Conservation (phyloP, 2,888 invertebrate species). For the Eupithecia abbreviata region DNA sequence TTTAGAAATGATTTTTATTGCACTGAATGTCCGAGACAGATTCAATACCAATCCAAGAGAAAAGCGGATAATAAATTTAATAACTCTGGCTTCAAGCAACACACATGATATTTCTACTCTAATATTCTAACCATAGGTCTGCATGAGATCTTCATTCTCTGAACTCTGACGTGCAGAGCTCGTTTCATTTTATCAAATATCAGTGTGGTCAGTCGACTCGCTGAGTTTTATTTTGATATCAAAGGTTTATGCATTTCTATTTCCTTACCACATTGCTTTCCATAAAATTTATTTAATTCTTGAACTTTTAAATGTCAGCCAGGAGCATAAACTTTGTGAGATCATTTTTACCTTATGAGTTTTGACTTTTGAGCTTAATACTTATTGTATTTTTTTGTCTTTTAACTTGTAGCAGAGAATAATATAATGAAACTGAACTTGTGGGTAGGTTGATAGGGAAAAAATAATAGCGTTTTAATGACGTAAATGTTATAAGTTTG, state of each 20-base stretch:
- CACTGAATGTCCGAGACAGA: too few relatives aligned
- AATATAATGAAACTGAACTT: too few relatives aligned
- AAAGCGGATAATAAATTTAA: not conserved
- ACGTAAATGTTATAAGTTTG: too few relatives aligned
- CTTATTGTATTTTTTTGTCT: too few relatives aligned
- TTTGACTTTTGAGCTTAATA: too few relatives aligned
- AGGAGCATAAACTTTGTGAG: too few relatives aligned
- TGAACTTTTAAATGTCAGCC: not conserved
- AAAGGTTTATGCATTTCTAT: slow-evolving; percentile 14
- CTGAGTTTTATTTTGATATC: slow-evolving; percentile 37
- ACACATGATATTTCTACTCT: not conserved
- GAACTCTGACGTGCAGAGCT: slow-evolving; percentile 57
- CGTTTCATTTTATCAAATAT: slow-evolving; percentile 61
- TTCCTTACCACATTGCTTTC: not conserved
- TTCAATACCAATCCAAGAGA: not conserved
- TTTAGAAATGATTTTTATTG: too few relatives aligned
- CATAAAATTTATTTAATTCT: not conserved
- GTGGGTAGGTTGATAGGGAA: too few relatives aligned
- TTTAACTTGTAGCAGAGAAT: too few relatives aligned
- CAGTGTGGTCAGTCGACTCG: slow-evolving; percentile 30
- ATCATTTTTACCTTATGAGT: not conserved
- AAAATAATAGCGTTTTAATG: too few relatives aligned
- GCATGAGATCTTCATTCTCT: slow-evolving; percentile 47
- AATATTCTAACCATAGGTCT: slow-evolving; percentile 22
- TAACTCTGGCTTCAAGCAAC: not conserved